phyloP scores from a whole-genome alignment of 2,113 vertebrate genomes.

The Barbus barbus region DNA sequence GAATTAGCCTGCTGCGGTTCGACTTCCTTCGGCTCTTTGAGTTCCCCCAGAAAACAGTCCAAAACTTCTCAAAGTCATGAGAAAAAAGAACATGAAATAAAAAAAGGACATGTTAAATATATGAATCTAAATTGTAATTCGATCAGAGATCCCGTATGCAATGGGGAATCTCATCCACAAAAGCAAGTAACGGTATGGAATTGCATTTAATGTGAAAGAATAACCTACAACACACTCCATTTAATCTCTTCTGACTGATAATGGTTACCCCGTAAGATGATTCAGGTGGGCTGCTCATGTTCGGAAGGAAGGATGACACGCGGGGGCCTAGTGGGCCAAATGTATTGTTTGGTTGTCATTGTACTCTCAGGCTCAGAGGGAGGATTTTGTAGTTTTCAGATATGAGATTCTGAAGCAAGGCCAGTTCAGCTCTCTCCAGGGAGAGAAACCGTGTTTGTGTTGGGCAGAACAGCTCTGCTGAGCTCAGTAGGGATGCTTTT shows the following conservation, averaged over 20 bases:
- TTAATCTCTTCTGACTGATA: neutral
- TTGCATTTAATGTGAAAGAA: neutral
- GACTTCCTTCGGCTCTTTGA: slow-evolving; percentile 20
- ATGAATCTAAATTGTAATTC: too few relatives aligned
- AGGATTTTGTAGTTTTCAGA: too few relatives aligned
- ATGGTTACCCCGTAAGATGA: slow-evolving; percentile 17
- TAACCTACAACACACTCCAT: neutral
- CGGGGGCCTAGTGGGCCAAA: neutral
- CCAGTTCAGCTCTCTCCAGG: too few relatives aligned
- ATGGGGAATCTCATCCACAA: neutral
- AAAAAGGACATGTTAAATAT: too few relatives aligned
- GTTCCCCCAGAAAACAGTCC: neutral
- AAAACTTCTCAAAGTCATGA: neutral
- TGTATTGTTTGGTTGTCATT: slow-evolving; percentile 13
- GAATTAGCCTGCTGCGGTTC: neutral
- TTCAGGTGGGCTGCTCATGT: neutral
- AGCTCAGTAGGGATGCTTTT: too few relatives aligned
- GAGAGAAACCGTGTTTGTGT: too few relatives aligned
- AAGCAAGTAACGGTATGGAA: neutral
- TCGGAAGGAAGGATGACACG: neutral
- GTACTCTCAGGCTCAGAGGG: too few relatives aligned
- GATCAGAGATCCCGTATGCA: neutral
- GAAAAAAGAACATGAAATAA: too few relatives aligned
- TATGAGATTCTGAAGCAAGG: too few relatives aligned
- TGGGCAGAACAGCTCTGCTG: too few relatives aligned